Evolutionary conservation across 2,113 vertebrate species (phyloP).

Genomic region (Sterna hirundo): DNA sequence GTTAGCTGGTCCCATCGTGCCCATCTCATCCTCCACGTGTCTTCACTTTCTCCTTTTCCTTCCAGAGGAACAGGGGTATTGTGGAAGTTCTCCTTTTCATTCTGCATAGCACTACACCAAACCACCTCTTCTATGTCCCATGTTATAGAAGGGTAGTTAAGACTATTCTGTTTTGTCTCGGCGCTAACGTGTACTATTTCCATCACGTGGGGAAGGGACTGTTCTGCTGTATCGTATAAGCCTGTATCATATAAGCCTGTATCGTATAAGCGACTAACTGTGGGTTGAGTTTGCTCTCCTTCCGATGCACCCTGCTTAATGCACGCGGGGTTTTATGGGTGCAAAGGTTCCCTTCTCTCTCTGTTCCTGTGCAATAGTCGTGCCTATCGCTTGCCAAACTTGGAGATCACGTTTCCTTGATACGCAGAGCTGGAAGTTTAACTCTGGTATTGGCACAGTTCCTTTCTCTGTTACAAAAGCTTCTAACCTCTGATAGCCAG

Average conservation of each 20-base stretch:
- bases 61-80: background rate
- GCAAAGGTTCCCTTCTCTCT: background rate
- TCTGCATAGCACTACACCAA: background rate
- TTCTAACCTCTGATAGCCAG: background rate
- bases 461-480: background rate
- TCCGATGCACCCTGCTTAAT: background rate
- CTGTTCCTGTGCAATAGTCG: background rate
- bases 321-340: background rate
- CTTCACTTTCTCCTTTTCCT: background rate
- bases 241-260: accelerated
- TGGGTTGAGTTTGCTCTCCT: background rate
- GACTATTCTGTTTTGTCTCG: background rate
- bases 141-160: background rate
- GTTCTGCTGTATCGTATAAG: accelerated
- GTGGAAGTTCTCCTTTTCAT: background rate
- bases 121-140: background rate
- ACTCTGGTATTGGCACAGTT: background rate
- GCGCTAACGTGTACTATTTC: background rate
- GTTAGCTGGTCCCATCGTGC: accelerated
- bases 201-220: background rate
- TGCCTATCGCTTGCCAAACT: background rate
- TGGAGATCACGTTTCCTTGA: accelerated
- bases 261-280: accelerated
- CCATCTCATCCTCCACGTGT: accelerated
- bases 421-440: background rate